Evolutionary conservation across 2,113 vertebrate species (phyloP).

Genomic region (Ptilorrhoa leucosticta): DNA sequence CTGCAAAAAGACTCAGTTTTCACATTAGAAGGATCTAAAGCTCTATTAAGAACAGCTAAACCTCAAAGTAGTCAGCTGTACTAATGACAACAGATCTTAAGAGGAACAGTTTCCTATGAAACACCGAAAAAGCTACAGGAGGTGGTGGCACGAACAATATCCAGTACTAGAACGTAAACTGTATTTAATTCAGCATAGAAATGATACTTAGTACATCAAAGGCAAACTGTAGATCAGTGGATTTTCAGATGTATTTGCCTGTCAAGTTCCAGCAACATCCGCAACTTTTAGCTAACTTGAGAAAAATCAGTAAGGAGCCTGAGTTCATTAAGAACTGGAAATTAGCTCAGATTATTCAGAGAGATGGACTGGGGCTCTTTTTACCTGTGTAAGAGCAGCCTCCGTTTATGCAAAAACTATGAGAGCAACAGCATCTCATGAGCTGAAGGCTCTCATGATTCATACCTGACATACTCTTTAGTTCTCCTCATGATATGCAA

Average conservation of each 20-base stretch:
- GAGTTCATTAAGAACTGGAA: neutral
- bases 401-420: neutral
- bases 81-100: neutral
- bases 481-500: conserved; percentile 98
- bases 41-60: neutral
- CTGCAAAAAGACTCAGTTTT: neutral
- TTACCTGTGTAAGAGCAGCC: neutral
- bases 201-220: neutral
- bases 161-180: neutral
- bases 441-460: neutral
- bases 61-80: neutral
- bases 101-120: neutral
- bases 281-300: neutral
- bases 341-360: neutral
- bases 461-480: conserved; percentile 97
- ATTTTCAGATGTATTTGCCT: neutral
- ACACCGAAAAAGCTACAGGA: neutral
- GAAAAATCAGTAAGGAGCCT: neutral
- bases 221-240: neutral
- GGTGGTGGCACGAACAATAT: neutral
- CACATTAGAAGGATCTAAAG: neutral
- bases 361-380: neutral
- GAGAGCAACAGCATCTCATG: neutral
- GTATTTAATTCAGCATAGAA: neutral
- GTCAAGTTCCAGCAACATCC: neutral